These are phyloP conservation scores for Eudyptes chrysolophus DNA, from an alignment of 2,113 vertebrate genomes.

Conservation along the genomic window DNA sequence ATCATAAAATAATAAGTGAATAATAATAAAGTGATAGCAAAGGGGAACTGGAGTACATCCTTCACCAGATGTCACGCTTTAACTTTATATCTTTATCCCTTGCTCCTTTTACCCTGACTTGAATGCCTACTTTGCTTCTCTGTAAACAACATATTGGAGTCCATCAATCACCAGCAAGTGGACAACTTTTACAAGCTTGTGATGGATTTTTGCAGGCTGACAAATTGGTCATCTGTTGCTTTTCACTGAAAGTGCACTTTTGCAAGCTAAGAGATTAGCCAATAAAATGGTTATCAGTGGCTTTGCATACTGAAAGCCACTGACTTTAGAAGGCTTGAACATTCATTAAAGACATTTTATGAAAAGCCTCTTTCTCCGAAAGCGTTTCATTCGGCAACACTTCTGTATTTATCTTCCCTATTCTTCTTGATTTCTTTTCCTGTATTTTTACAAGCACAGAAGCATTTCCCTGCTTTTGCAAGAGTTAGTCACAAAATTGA, in stretches of 20 bases:
- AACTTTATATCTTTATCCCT: not conserved
- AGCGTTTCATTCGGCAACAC: not conserved
- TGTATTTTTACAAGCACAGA: not conserved
- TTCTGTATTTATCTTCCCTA: not conserved
- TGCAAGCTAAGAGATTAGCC: not conserved
- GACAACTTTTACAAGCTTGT: constrained; percentile 24
- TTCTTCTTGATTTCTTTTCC: not conserved
- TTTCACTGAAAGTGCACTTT: not conserved
- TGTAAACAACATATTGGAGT: constrained; percentile 8
- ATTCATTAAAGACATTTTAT: not conserved
- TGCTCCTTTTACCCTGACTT: not conserved
- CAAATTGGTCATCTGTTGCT: not conserved
- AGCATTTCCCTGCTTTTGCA: not conserved
- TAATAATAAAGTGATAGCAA: not conserved
- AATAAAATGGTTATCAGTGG: not conserved
- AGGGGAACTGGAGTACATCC: not conserved
- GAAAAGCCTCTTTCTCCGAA: not conserved
- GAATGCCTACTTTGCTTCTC: not conserved
- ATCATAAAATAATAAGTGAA: not conserved
- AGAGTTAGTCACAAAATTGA: not conserved
- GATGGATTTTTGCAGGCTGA: constrained; percentile 22
- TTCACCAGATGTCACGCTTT: not conserved
- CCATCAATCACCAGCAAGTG: not conserved
- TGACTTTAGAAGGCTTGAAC: not conserved
- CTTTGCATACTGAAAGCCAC: not conserved